Evolutionary conservation across 2,888 invertebrate species (phyloP).

Genomic region (Tinea pellionella): DNA sequence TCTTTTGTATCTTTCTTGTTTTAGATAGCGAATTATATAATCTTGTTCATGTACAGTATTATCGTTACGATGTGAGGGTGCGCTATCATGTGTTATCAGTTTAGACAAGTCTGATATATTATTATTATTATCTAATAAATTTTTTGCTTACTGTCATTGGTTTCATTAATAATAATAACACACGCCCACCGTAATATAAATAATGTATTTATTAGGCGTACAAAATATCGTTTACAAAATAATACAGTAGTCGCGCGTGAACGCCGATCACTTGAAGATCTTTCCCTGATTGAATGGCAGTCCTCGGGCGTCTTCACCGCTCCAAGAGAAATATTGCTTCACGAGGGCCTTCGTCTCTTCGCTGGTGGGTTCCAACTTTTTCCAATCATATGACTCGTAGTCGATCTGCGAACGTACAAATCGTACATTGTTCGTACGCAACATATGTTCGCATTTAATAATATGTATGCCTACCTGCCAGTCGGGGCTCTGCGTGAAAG

Average conservation of each 20-base stretch:
- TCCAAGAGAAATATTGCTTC: constrained; percentile 91
- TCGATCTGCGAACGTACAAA: constrained; percentile 83
- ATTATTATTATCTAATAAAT: constrained; percentile 34
- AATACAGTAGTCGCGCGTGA: too few species aligned
- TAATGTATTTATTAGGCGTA: neutral
- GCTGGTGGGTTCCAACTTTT: constrained; percentile 85
- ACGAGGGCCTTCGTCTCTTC: constrained; percentile 89
- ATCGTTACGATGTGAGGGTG: neutral
- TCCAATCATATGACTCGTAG: constrained; percentile 97
- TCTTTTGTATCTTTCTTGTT: neutral
- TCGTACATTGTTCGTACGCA: constrained; percentile 6
- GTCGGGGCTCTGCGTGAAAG: constrained; percentile 89
- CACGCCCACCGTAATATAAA: neutral
- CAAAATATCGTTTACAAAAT: too few species aligned
- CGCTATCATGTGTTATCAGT: constrained; percentile 36
- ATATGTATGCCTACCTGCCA: too few species aligned
- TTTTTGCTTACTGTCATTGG: constrained; percentile 48
- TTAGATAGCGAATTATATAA: neutral
- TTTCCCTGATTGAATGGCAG: constrained; percentile 98
- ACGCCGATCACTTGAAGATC: constrained; percentile 88
- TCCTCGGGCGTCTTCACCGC: constrained; percentile 86
- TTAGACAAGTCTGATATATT: constrained; percentile 56
- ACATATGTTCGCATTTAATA: too few species aligned
- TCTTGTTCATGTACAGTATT: neutral
- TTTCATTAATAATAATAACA: constrained; percentile 3